Evolutionary conservation across 2,113 vertebrate species (phyloP).

Genomic region (Oreochromis niloticus): DNA sequence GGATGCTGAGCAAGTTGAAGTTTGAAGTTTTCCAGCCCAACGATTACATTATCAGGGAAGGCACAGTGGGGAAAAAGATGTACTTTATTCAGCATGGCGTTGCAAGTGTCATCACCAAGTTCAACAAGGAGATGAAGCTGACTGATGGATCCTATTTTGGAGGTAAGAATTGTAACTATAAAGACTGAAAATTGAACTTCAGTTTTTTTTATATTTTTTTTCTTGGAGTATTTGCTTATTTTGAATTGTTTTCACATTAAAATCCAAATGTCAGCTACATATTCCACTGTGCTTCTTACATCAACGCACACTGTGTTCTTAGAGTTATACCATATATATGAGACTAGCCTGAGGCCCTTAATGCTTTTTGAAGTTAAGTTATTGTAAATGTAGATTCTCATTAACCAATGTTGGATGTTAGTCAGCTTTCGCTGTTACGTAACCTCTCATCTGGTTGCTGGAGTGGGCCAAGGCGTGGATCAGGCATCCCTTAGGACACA

Average conservation of each 20-base stretch:
- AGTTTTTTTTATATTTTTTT: background rate
- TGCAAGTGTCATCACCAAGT: slow-evolving; percentile 95
- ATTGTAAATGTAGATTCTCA: slow-evolving; percentile 52
- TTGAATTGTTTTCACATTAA: background rate
- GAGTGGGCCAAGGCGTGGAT: slow-evolving; percentile 62
- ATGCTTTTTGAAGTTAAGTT: slow-evolving; percentile 46
- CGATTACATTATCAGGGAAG: slow-evolving; percentile 96
- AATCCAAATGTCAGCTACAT: background rate
- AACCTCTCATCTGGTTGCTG: slow-evolving; percentile 66
- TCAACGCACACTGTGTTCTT: background rate
- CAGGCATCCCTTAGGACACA: slow-evolving; percentile 62
- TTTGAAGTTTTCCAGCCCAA: slow-evolving; percentile 98
- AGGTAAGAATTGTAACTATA: slow-evolving; percentile 73
- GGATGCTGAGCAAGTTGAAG: slow-evolving; percentile 95
- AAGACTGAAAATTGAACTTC: background rate
- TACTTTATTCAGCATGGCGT: slow-evolving; percentile 98
- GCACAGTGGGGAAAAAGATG: slow-evolving; percentile 98
- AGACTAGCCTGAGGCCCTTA: background rate
- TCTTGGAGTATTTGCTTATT: background rate
- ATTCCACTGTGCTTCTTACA: background rate
- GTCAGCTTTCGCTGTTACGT: slow-evolving; percentile 52
- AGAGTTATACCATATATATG: background rate
- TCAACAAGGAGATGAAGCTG: slow-evolving; percentile 95
- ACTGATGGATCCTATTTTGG: slow-evolving; percentile 98
- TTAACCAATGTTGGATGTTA: slow-evolving; percentile 50